Percentiles rank a stretch among this genome's conserved stretches.
Conservation (phyloP, 2,797 vertebrate genomes). For the Diceros bicornis region DNA sequence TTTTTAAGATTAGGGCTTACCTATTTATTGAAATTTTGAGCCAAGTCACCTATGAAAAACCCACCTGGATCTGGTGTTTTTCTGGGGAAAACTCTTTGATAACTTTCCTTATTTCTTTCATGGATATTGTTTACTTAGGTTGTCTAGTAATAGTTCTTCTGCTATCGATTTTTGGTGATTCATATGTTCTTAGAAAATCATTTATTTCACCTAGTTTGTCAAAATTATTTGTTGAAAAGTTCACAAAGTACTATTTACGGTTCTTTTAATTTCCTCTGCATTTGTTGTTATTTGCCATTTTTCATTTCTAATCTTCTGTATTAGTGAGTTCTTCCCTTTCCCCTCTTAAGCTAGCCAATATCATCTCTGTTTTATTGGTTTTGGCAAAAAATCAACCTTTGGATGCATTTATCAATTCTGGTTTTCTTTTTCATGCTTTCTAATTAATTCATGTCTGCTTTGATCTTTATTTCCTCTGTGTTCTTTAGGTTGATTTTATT, state of each 20-base stretch:
- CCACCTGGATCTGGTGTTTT: not conserved
- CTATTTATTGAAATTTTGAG: slow-evolving; percentile 40
- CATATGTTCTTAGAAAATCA: slow-evolving; percentile 75
- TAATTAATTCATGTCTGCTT: slow-evolving; percentile 49
- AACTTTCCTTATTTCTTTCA: slow-evolving; percentile 3
- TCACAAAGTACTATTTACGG: slow-evolving; percentile 60
- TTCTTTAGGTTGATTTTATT: slow-evolving; percentile 46
- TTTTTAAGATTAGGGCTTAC: slow-evolving; percentile 36
- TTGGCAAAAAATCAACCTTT: not conserved
- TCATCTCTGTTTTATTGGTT: slow-evolving; percentile 46
- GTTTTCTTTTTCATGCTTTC: slow-evolving; percentile 52
- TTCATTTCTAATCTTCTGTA: slow-evolving; percentile 51
- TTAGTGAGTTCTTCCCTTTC: slow-evolving; percentile 36
- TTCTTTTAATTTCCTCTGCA: slow-evolving; percentile 67
- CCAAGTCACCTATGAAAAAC: slow-evolving; percentile 27
- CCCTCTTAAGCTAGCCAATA: slow-evolving; percentile 4
- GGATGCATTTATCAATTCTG: slow-evolving; percentile 5
- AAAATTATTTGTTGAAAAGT: slow-evolving; percentile 73
- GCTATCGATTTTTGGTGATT: slow-evolving; percentile 70
- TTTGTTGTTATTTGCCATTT: slow-evolving; percentile 70
- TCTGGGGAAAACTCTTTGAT: slow-evolving; percentile 11
- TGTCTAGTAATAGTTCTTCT: slow-evolving; percentile 40
- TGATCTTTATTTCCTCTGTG: slow-evolving; percentile 49
- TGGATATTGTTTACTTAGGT: slow-evolving; percentile 23
- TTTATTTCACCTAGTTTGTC: slow-evolving; percentile 66